Evolutionary conservation across 2,113 vertebrate species (phyloP), one percentile per base, ranked within the genome.

Genomic region (Cygnus buccinator): DNA sequence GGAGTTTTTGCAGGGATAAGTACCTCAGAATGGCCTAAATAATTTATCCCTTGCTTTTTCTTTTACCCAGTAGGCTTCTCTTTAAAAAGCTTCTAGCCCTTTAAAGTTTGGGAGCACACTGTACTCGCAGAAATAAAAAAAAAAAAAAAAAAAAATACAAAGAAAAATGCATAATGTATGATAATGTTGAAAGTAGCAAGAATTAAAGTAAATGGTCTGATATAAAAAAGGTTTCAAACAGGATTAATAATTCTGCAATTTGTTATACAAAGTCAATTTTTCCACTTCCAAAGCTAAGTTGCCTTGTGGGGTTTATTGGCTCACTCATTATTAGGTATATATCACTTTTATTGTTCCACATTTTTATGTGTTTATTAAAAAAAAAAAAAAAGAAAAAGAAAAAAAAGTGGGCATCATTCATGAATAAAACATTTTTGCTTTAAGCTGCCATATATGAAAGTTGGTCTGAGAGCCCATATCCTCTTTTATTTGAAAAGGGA

Each of bases 231-330:
- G 63, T 96, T 97, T 97, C 96, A 97, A 97, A 95, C 63, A 97
- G 95, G 94, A 97, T 97, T 98, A 97, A 98, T 97, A 98, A 98
- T 97, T 98, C 93, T 95, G 79, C 84, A 97, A 98, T 98, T 97
- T 98, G 96, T 98, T 97, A 97, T 95, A 98, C 95, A 97, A 98
- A 98, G 97, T 98, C 97, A 96, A 92, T 97, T 98, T 98, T 97
- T 95, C 96, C 95, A 97, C 96, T 98, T 97, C 72, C 94, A 96
- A 95, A 97, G 96, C 93, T 95, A 97, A 97, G 95, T 97, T 98
- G 96, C 96, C 97, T 93, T 31, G 95, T 98, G 97, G 97, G 92
- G 96, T 97, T 98, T 98, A 97, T 96, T 97, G 96, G 96, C 94
- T 97, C 90, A 95, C 93, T 97, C 97, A 97, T 98, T 98, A 98